Base-by-base conservation (phyloP, 1,140 invertebrate species). In the Sinella curviseta region DNA sequence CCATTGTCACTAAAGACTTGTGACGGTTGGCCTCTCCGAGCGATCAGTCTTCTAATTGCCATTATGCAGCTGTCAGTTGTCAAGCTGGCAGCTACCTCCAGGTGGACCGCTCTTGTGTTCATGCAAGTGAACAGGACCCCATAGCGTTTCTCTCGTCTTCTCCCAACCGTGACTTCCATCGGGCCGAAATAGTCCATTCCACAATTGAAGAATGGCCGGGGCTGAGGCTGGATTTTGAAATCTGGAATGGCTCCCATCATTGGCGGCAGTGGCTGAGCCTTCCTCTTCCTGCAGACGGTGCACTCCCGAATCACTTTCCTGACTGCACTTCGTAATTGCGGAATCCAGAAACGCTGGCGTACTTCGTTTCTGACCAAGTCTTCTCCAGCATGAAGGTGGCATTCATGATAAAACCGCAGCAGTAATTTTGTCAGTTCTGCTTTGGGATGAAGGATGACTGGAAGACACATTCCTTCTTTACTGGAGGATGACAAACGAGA, bases 1-100 rank as follows among this genome's bases (percentile, higher is more conserved):
- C 80, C 86, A 67, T 87, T 87, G 65, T 87, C 85, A 26, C 76
- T 82, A 74, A 77, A 73, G 14, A 86, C 77, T 31, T 70, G n/a
- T 26, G 36, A 76, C 24, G 81, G 82, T n/a, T 81, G 77, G 33
- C 84, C 85, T 78, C 82, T 48, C 24, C 85, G 31, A 16, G 76
- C 76, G 28, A 85, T 81, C 54, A 87, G 86, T 16, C 85, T 33
- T 55, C 82, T 74, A 0, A 87, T 81, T 16, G 80, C 81, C 48
- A 81, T 78, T 14, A 86, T 67, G 36, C 85, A 86, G 1, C 78
- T 77, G 31, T 84, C 83, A 0, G 85, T 84, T 16, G 33, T 70
- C 1, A 86, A 74, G 60, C 70, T 55, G 16, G 79, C 39, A 0
- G 81, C 77, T 17, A 85, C 34, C 78, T 86, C 85, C 28, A 85